Evolutionary conservation across 2,888 invertebrate species (phyloP).

Genomic region (Acheta domesticus): DNA sequence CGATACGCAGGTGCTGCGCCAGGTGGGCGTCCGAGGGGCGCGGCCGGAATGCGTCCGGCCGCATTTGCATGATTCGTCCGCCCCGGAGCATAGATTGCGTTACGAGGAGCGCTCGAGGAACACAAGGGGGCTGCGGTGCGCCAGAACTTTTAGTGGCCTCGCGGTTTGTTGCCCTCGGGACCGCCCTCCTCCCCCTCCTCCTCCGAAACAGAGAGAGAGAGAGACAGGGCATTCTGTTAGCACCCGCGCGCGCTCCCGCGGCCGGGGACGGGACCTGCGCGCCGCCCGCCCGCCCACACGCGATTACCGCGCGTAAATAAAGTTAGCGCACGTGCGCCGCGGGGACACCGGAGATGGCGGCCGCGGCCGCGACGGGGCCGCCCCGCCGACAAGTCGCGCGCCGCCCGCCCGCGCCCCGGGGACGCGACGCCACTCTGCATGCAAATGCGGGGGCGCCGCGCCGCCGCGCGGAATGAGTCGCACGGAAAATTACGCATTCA

Average conservation of each 20-base stretch:
- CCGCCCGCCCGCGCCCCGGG: conserved; percentile 4
- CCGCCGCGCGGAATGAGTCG: background rate
- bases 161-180: background rate
- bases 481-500: conserved; percentile 1
- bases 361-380: background rate
- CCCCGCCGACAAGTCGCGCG: background rate
- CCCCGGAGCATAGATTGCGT: background rate
- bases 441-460: background rate
- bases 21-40: background rate
- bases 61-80: background rate
- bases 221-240: background rate
- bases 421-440: background rate
- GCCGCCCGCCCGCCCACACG: background rate
- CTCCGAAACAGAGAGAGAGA: too few species aligned
- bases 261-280: background rate
- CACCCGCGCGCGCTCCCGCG: background rate
- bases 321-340: background rate
- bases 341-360: background rate
- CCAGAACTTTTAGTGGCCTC: background rate
- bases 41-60: background rate
- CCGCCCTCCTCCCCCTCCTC: background rate
- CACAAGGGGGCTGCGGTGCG: background rate
- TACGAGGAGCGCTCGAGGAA: background rate
- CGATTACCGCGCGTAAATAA: conserved; percentile 18
- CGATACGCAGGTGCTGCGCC: too few species aligned